Conservation (phyloP, 2,113 vertebrate species). For the Scalopus aquaticus region DNA sequence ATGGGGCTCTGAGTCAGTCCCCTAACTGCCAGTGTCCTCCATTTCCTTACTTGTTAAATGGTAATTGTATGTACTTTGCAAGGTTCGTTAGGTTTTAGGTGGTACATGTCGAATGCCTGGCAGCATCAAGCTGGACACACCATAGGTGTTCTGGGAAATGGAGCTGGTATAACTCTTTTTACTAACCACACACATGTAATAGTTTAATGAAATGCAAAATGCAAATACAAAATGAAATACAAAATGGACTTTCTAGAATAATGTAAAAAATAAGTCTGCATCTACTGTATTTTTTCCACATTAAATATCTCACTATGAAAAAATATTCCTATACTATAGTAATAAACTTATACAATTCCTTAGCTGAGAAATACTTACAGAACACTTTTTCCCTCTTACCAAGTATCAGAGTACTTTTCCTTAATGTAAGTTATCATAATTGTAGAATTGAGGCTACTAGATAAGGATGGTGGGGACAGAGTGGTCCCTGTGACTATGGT, state of each 20-base stretch:
- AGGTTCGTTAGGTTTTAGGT: neutral
- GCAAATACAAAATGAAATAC: neutral
- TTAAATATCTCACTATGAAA: conserved; percentile 6
- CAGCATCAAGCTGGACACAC: neutral
- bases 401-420: neutral
- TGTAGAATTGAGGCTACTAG: too few species aligned
- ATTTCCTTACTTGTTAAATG: neutral
- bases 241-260: neutral
- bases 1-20: neutral
- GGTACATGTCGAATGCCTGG: neutral
- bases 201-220: conserved; percentile 5
- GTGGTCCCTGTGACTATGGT: too few species aligned
- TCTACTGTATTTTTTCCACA: too few species aligned
- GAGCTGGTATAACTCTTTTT: neutral
- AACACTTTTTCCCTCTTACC: neutral
- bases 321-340: neutral
- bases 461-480: too few species aligned
- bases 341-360: neutral
- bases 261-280: neutral
- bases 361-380: neutral
- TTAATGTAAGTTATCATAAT: neutral
- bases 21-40: neutral
- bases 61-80: neutral
- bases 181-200: neutral
- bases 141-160: neutral